Evolutionary conservation across 2,888 invertebrate species (phyloP), one percentile per base, ranked within the genome.

Genomic region (Ennomos erosarius): DNA sequence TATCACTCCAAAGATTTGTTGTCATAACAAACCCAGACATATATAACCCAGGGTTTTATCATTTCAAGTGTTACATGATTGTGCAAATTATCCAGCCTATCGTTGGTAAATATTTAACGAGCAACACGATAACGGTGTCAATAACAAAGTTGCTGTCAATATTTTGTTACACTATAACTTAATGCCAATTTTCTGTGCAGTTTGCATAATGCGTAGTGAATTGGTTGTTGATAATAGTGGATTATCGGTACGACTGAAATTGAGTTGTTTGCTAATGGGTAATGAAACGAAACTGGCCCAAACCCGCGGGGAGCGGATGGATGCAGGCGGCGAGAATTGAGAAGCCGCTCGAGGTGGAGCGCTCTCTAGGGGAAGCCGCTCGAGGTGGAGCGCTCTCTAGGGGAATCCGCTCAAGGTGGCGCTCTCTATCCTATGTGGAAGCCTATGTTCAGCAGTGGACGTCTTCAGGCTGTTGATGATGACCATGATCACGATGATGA

Each of bases 21-120:
- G 13, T 50, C 49, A 56, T 55, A 56, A 54, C 33, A 55, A 35
- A n/a, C 38, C 16, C 38, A 56, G 56, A 56, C 59, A 54, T 54
- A 40, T 10, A n/a, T n/a, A n/a, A n/a, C n/a, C n/a, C n/a, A n/a
- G n/a, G 34, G 39, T 50, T 46, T 48, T 58, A 45, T 55, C 36
- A 40, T 42, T 43, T 58, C 48, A 45, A 58, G 39, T 48, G 36
- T 16, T 9, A 40, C 53, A 53, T 58, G 48, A 54, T 40, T 54
- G 44, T 45, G 36, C 36, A 50, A 12, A 54, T 45, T 16, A 35
- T 45, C 8, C 33, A 40, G 26, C 46, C 39, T 64, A 60, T 64
- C 59, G 10, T 12, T n/a, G 42, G 42, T 50, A 58, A 58, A 55
- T 43, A 58, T 54, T 59, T 44, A 40, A 53, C 52, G 13, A 8